Conservation (phyloP, 2,888 invertebrate genomes). For the Oscheius sp. region DNA sequence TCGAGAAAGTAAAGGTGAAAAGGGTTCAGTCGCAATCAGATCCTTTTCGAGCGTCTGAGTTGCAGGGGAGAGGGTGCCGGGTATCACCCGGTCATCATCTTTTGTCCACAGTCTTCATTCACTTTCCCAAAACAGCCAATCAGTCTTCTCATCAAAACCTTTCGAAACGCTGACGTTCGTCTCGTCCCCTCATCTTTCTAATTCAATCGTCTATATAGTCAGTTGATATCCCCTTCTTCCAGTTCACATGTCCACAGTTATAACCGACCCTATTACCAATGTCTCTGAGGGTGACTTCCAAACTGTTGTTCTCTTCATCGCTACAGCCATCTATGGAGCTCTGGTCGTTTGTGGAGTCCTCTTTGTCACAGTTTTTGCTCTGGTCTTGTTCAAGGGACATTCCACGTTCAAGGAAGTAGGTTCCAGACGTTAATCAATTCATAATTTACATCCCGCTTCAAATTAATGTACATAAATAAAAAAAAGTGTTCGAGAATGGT, state of each 20-base stretch:
- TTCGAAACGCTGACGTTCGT: too few relatives aligned
- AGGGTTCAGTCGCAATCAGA: too few relatives aligned
- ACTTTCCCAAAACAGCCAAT: too few relatives aligned
- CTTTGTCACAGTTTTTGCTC: constrained; percentile 26
- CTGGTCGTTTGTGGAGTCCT: constrained; percentile 20
- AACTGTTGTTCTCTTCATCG: constrained; percentile 5
- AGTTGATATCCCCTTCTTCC: too few relatives aligned
- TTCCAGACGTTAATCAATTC: neutral
- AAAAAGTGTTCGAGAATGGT: constrained; percentile 1
- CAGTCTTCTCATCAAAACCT: too few relatives aligned
- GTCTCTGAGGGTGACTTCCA: neutral
- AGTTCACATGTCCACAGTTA: constrained; percentile 12
- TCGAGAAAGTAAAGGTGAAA: too few relatives aligned
- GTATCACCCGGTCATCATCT: too few relatives aligned
- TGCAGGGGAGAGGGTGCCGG: too few relatives aligned
- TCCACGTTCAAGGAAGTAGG: constrained; percentile 32
- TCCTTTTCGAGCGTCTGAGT: too few relatives aligned
- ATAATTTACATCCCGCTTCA: neutral
- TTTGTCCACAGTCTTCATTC: too few relatives aligned
- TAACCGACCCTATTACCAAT: constrained; percentile 14
- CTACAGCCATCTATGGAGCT: constrained; percentile 19
- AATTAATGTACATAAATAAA: neutral
- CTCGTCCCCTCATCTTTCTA: neutral
- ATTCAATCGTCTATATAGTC: neutral
- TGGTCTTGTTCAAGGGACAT: constrained; percentile 26